A percentile compares a stretch with the other conserved stretches of the same genome.
phyloP scores from a whole-genome alignment of 2,797 vertebrate genomes.

The Notoglanidium macrostoma region DNA sequence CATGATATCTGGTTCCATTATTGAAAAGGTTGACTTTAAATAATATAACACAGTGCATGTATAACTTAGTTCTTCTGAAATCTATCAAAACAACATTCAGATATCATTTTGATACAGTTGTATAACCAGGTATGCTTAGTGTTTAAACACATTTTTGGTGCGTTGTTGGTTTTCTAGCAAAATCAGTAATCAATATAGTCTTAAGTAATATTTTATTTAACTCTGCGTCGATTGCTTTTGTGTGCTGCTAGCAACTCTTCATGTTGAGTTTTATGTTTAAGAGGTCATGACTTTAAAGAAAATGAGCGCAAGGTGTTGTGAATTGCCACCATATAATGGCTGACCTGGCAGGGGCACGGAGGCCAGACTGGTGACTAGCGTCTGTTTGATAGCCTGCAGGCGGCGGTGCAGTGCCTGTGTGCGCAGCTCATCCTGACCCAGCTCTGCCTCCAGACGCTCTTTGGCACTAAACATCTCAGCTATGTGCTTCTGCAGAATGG shows the following conservation, averaged over 20 bases:
- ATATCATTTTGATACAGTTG: neutral
- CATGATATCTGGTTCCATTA: neutral
- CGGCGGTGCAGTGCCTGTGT: conserved; percentile 91
- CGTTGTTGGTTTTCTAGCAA: neutral
- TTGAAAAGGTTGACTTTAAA: neutral
- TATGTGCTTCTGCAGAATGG: conserved; percentile 92
- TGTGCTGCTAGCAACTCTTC: neutral
- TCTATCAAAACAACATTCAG: neutral
- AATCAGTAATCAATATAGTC: neutral
- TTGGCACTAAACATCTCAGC: conserved; percentile 95
- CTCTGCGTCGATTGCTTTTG: neutral
- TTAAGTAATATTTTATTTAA: neutral
- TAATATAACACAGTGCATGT: neutral
- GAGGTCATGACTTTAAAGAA: neutral
- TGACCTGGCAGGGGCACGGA: conserved; percentile 91
- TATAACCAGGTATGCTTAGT: neutral
- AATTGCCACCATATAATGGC: conserved; percentile 20
- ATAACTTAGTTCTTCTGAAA: neutral
- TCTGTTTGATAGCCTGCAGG: conserved; percentile 89
- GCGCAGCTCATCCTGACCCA: conserved; percentile 89
- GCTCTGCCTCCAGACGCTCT: conserved; percentile 92
- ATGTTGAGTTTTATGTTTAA: neutral
- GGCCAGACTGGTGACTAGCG: conserved; percentile 86
- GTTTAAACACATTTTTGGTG: neutral
- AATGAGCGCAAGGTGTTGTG: neutral